Evolutionary conservation across 2,888 invertebrate genomes (phyloP).

Genomic region (Erebia aethiops): DNA sequence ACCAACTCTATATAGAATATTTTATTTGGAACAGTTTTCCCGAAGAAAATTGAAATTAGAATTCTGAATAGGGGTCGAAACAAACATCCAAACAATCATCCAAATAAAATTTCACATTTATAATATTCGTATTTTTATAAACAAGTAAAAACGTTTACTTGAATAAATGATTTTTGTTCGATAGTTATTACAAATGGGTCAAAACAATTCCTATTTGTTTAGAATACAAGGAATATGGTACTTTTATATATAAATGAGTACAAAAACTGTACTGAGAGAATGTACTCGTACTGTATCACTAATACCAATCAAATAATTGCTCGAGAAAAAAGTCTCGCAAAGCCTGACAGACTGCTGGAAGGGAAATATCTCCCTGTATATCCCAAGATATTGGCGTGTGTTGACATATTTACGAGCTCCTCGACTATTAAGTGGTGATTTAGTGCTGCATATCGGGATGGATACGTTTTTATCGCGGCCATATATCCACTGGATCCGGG

Average conservation of each 20-base stretch:
- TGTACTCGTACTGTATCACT: slow-evolving; percentile 8
- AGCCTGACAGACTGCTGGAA: slow-evolving; percentile 57
- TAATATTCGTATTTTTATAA: background rate
- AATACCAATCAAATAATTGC: slow-evolving; percentile 40
- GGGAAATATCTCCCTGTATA: slow-evolving; percentile 60
- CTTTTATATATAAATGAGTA: background rate
- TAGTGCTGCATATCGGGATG: slow-evolving; percentile 80
- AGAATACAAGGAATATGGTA: too few species aligned
- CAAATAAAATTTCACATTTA: background rate
- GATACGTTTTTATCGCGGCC: slow-evolving; percentile 81
- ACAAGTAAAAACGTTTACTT: too few species aligned
- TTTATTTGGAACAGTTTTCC: too few species aligned
- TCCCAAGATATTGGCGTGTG: slow-evolving; percentile 79
- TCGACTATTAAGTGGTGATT: slow-evolving; percentile 82
- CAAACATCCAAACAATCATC: background rate
- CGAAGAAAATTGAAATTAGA: too few species aligned
- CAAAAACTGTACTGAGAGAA: background rate
- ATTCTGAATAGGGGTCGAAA: too few species aligned
- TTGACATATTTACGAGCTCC: slow-evolving; percentile 81
- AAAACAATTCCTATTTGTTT: too few species aligned
- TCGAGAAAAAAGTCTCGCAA: slow-evolving; percentile 43
- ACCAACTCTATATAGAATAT: too few species aligned
- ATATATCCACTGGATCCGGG: slow-evolving; percentile 73
- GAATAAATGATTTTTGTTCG: too few species aligned
- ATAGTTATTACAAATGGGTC: too few species aligned